A percentile compares a stretch with the other conserved stretches of the same genome.
phyloP scores from a whole-genome alignment of 2,888 invertebrate species.

The Steinernema carpocapsae region DNA sequence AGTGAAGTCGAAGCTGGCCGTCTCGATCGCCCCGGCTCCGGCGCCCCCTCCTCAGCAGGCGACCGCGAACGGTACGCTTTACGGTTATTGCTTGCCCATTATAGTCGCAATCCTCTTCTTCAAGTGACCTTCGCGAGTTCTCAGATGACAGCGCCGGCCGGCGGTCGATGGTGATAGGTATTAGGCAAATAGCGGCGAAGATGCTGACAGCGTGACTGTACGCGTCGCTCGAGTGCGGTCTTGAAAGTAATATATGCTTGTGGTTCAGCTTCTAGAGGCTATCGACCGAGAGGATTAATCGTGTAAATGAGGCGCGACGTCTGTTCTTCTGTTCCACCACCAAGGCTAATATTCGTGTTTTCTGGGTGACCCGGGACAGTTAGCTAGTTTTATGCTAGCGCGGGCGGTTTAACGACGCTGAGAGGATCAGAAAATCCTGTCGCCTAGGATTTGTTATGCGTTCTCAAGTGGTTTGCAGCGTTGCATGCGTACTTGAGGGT shows the following conservation, averaged over 20 bases:
- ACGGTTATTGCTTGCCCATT: conserved; percentile 18
- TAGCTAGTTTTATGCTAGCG: too few species aligned
- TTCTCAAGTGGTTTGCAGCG: too few species aligned
- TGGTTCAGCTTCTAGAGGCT: neutral
- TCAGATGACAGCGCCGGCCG: neutral
- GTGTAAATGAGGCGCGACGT: conserved; percentile 6
- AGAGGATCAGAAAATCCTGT: too few species aligned
- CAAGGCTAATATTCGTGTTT: conserved; percentile 8
- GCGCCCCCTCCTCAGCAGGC: neutral
- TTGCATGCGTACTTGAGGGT: too few species aligned
- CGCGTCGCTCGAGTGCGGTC: neutral
- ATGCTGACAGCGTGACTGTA: neutral
- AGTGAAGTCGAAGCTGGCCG: conserved; percentile 78
- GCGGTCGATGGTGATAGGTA: too few species aligned
- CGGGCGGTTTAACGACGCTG: too few species aligned
- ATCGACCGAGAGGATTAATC: neutral
- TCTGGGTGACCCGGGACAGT: neutral
- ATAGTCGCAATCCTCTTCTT: neutral
- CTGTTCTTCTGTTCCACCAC: neutral
- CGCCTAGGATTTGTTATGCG: too few species aligned
- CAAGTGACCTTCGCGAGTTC: neutral
- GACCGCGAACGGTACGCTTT: conserved; percentile 19
- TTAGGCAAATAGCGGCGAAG: neutral
- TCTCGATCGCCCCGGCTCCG: conserved; percentile 6
- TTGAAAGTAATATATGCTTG: neutral